Evolutionary conservation across 2,797 vertebrate genomes (phyloP), one percentile per base, ranked within the genome.

Genomic region (Phrynocephalus guinanensis): DNA sequence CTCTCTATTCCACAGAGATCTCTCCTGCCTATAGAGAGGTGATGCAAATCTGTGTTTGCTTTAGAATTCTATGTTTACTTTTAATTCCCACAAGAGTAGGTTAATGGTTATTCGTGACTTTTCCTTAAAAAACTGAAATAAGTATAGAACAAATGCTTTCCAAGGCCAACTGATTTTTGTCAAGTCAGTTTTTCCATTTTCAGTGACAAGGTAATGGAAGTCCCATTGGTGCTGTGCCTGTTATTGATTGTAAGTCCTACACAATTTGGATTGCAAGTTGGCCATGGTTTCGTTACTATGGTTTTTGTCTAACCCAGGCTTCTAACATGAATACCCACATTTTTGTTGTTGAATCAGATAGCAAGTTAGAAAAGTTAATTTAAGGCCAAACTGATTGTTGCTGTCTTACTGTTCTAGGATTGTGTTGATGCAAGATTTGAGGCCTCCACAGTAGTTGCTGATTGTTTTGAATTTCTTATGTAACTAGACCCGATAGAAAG

Each of bases 401-500:
- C 26, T 0, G 26, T 56, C 67, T 82, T 83, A 1, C 20, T 33
- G 81, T 90, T 82, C 71, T 44, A 86, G 82, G 75, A 90, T 79
- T 90, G 56, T 85, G 91, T 91, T 92, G 86, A 79, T 60, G 78
- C 20, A 84, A 9, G 18, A 81, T 38, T 66, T 24, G n/a, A 66
- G 48, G 44, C n/a, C 1, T 0, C 1, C 3, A 4, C 7, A 24
- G 38, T 26, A 6, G 0, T 15, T 78, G 67, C 77, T n/a, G 87
- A 48, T 33, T 33, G 33, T 33, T 33, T 33, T 33, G 33, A 33
- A 33, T 82, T 82, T 33, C 13, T 85, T 89, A 87, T 68, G 82
- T 16, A 66, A 26, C 70, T 38, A 78, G 18, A 4, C 50, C 84
- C 91, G 88, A 91, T 92, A 79, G 89, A 90, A 89, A 88, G 84